A percentile compares a stretch with the other conserved stretches of the same genome.
These are phyloP conservation scores for Athene cunicularia DNA, from an alignment of 2,113 vertebrate genomes.

Conservation along the genomic window DNA sequence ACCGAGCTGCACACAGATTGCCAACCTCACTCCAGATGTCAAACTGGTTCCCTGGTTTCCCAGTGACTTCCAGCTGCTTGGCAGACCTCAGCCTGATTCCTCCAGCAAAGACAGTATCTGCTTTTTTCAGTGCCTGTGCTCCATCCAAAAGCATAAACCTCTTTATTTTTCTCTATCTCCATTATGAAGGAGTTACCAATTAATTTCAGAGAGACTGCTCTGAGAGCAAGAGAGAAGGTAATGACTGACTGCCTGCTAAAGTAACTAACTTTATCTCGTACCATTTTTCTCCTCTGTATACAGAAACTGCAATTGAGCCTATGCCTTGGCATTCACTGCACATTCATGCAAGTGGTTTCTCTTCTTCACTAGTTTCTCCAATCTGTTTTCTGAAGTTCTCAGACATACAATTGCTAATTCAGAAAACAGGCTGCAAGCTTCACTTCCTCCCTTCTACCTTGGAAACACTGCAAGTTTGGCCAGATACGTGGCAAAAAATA, in stretches of 20 bases:
- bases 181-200: background rate
- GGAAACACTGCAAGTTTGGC: background rate
- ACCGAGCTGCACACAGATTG: background rate
- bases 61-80: background rate
- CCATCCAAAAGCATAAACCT: background rate
- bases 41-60: background rate
- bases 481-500: background rate
- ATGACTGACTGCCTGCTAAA: background rate
- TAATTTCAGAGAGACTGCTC: background rate
- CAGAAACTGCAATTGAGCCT: background rate
- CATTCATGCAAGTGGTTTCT: background rate
- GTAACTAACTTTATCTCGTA: background rate
- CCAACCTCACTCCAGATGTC: background rate
- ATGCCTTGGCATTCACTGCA: background rate
- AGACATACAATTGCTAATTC: background rate
- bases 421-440: background rate
- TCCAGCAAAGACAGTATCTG: background rate
- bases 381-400: background rate
- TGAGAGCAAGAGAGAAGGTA: background rate
- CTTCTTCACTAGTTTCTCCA: background rate
- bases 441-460: background rate
- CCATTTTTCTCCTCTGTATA: background rate
- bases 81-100: background rate
- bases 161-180: background rate
- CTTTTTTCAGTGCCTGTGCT: background rate